phyloP scores from a whole-genome alignment of 2,113 vertebrate genomes.

The Phalacrocorax brasilianus region DNA sequence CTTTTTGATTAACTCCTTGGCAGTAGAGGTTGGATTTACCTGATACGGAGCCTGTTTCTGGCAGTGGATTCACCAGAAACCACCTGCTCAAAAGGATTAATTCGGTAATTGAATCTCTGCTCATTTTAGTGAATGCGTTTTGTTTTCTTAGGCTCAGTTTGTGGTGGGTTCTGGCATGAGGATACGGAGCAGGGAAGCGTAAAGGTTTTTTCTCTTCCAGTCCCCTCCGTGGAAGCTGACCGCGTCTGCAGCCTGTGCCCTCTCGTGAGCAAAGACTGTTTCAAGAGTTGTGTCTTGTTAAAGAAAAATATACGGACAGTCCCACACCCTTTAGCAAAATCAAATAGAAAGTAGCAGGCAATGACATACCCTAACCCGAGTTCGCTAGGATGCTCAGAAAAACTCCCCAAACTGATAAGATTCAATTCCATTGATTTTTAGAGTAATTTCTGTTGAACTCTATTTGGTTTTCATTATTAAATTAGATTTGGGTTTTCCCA shows the following conservation, averaged over 20 bases:
- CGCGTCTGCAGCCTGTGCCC: neutral
- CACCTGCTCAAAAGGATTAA: slow-evolving; percentile 54
- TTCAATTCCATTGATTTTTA: neutral
- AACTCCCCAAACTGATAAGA: neutral
- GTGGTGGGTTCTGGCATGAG: neutral
- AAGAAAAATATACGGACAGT: neutral
- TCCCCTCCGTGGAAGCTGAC: neutral
- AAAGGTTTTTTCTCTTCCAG: neutral
- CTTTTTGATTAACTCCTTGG: slow-evolving; percentile 64
- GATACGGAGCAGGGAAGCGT: neutral
- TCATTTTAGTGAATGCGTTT: slow-evolving; percentile 12
- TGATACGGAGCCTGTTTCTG: slow-evolving; percentile 36
- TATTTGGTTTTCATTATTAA: neutral
- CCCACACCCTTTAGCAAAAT: neutral
- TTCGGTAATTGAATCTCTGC: slow-evolving; percentile 50
- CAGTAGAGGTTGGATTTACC: slow-evolving; percentile 45
- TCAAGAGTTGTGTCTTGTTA: neutral
- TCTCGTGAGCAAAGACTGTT: neutral
- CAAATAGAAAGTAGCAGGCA: neutral
- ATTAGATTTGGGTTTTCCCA: neutral
- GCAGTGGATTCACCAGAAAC: slow-evolving; percentile 31
- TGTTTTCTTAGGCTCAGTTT: slow-evolving; percentile 12
- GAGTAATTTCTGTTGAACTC: neutral
- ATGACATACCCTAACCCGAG: neutral
- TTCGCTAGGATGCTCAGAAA: neutral